phyloP scores from a whole-genome alignment of 2,797 vertebrate genomes.

The Yasuhikotakia modesta region DNA sequence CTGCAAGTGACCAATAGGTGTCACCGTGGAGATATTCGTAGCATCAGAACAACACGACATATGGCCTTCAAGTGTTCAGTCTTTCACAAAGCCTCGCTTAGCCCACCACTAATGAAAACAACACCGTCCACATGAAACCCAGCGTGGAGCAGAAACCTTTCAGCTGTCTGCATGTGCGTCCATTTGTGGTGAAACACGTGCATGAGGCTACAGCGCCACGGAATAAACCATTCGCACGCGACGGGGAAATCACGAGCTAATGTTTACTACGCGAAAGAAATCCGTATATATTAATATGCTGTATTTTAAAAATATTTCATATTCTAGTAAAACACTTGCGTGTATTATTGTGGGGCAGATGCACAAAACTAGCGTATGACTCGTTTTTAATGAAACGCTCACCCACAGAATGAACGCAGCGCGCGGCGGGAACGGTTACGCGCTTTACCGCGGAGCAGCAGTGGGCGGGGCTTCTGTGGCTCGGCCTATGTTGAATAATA shows the following conservation, averaged over 20 bases:
- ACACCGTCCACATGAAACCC: conserved; percentile 60
- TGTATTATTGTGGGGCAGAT: not conserved
- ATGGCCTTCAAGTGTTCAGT: too few species aligned
- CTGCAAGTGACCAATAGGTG: too few species aligned
- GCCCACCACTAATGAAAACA: conserved; percentile 68
- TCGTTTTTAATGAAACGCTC: conserved; percentile 17
- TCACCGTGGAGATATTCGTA: too few species aligned
- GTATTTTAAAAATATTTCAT: not conserved
- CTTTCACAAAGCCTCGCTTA: too few species aligned
- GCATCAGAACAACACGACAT: too few species aligned
- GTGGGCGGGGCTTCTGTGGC: not conserved
- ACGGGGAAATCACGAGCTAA: not conserved
- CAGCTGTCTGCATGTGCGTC: conserved; percentile 8
- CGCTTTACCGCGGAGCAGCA: too few species aligned
- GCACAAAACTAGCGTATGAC: not conserved
- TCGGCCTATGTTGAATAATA: not conserved
- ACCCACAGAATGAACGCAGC: not conserved
- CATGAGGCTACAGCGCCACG: not conserved
- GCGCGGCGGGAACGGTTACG: too few species aligned
- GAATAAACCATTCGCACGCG: conserved; percentile 9
- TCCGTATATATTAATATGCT: not conserved
- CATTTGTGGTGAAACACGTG: conserved; percentile 30
- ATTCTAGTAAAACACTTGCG: not conserved
- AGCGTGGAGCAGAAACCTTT: not conserved
- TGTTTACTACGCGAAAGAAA: not conserved